These are phyloP conservation scores for Plagodis pulveraria DNA, from an alignment of 2,888 invertebrate genomes.

Conservation along the genomic window DNA sequence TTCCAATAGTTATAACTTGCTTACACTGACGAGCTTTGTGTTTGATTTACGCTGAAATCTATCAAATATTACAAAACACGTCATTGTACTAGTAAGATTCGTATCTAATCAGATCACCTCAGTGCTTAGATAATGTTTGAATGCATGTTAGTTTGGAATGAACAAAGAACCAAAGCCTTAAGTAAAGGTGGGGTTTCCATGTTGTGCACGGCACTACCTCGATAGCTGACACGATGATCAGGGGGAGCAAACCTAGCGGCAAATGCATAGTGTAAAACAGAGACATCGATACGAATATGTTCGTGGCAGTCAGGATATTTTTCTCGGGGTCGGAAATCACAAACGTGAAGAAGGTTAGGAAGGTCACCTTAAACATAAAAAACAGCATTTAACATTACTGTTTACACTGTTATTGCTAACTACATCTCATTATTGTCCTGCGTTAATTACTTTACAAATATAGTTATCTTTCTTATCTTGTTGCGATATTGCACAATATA, in stretches of 20 bases:
- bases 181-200: no score
- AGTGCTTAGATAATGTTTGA: conserved; percentile 4
- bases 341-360: conserved; percentile 94
- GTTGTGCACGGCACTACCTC: conserved; percentile 86
- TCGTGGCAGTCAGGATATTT: conserved; percentile 91
- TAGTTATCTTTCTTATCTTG: no score
- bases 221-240: conserved; percentile 89
- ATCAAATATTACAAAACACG: conserved; percentile 10
- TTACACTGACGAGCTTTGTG: conserved; percentile 21
- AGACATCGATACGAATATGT: conserved; percentile 94
- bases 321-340: conserved; percentile 87
- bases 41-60: conserved; percentile 1
- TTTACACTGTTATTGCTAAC: no score
- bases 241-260: conserved; percentile 92
- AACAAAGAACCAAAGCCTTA: conserved; percentile 69
- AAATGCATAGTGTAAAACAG: conserved; percentile 95
- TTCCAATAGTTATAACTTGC: conserved; percentile 23
- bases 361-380: conserved; percentile 88
- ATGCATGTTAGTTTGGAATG: conserved; percentile 60
- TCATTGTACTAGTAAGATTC: conserved; percentile 17
- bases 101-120: conserved; percentile 32
- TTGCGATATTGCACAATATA: no score
- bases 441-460: no score
- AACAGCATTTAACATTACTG: conserved; percentile 22
- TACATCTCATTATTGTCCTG: no score